phyloP scores from a whole-genome alignment of 2,113 vertebrate genomes.

The Recurvirostra avosetta region DNA sequence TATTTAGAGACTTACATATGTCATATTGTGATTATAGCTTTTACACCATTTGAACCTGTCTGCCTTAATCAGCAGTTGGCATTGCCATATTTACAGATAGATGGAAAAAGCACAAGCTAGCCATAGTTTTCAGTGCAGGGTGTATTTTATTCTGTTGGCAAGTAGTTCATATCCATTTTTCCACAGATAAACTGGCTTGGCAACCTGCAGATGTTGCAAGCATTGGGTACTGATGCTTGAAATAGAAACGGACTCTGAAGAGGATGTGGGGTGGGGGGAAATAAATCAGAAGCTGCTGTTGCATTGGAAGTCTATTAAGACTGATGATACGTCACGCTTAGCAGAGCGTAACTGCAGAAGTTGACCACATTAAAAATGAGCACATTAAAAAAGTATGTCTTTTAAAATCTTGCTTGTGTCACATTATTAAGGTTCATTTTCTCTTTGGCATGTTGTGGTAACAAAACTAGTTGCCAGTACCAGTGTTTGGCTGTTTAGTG shows the following conservation, averaged over 20 bases:
- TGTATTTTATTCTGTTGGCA: slow-evolving; percentile 1
- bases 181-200: slow-evolving; percentile 1
- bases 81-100: background rate
- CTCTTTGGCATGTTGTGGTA: background rate
- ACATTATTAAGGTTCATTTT: background rate
- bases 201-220: slow-evolving; percentile 55
- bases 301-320: slow-evolving; percentile 30
- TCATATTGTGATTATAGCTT: background rate
- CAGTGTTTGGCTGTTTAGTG: background rate
- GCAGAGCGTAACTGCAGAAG: background rate
- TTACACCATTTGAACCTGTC: slow-evolving; percentile 3
- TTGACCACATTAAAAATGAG: background rate
- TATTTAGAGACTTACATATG: background rate
- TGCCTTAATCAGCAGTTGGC: slow-evolving; percentile 5
- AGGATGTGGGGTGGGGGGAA: background rate
- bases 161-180: slow-evolving; percentile 20
- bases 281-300: slow-evolving; percentile 47
- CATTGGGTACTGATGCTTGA: slow-evolving; percentile 52
- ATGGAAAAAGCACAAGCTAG: background rate
- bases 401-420: background rate
- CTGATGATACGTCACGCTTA: background rate
- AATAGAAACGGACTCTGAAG: slow-evolving; percentile 39
- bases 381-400: background rate
- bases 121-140: background rate
- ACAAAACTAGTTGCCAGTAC: background rate